phyloP scores from a whole-genome alignment of 1,140 invertebrate genomes.

The Heliconius himera region DNA sequence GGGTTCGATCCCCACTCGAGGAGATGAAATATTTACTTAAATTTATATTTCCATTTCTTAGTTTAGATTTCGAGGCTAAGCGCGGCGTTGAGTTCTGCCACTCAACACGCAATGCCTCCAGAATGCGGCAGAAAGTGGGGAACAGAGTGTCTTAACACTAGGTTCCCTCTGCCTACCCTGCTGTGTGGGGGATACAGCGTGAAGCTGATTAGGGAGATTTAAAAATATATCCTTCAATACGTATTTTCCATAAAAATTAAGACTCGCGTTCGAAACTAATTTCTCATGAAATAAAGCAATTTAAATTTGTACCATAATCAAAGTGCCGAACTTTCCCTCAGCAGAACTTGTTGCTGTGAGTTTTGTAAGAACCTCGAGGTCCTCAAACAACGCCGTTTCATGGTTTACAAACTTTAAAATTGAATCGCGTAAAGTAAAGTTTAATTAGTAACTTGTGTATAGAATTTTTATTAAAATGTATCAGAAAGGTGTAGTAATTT shows the following conservation, averaged over 20 bases:
- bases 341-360: slow-evolving; percentile 40
- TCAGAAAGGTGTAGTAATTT: background rate
- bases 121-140: too few species aligned
- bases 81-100: too few species aligned
- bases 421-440: slow-evolving; percentile 34
- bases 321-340: slow-evolving; percentile 27
- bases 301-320: slow-evolving; percentile 19
- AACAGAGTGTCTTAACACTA: too few species aligned
- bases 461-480: background rate
- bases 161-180: too few species aligned
- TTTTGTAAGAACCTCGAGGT: slow-evolving; percentile 32
- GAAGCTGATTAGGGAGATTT: too few species aligned
- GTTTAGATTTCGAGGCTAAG: too few species aligned
- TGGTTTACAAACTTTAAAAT: slow-evolving; percentile 43
- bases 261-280: background rate
- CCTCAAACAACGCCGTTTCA: slow-evolving; percentile 38
- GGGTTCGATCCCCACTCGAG: too few species aligned
- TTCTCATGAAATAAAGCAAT: slow-evolving; percentile 8
- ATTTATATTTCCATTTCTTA: too few species aligned
- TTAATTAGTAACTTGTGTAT: slow-evolving; percentile 25
- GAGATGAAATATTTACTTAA: too few species aligned
- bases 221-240: background rate
- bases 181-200: too few species aligned
- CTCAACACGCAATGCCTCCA: too few species aligned
- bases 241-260: background rate